Base-by-base conservation (phyloP, 2,888 invertebrate genomes). In the Ethmia dodecea region DNA sequence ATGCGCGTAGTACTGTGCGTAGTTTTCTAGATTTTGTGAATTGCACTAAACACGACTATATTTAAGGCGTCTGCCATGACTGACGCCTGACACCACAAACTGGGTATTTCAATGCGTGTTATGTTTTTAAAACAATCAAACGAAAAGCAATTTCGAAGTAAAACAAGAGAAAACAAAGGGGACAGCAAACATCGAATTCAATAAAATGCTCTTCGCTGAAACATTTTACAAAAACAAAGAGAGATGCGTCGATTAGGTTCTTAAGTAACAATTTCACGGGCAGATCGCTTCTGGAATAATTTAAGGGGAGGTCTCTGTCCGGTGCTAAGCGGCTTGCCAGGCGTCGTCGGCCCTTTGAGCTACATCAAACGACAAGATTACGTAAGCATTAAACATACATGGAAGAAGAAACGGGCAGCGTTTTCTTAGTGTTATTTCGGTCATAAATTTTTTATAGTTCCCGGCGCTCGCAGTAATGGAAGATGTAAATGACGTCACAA, bases 311-410 rank as follows among this genome's bases (percentile, higher is more conserved):
- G 39, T 43, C 20, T 33, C 22, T 35, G 33, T 14, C 26, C 45
- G 66, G 60, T 53, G 52, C 38, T 68, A 69, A 76, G 72, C 60
- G 52, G 56, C 66, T 64, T 62, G 42, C 40, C 45, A 71, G 70
- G 69, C 64, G 73, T 58, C 54, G 73, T 58, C 54, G 55, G 44
- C 43, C 50, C 66, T 70, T 68, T 64, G 61, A 65, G 45, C 48
- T 51, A 78, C 74, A 78, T 81, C 78, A 83, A 83, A 79, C 66
- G 65, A 24, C 45, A 38, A 64, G 68, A 73, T 68, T 71, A 67
- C 58, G 57, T 62, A 62, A 61, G 61, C 76, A 79, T 79, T 77
- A 79, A 79, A 79, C 78, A 79, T 74, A 78, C 74, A 75, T 70
- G 67, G 50, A 45, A 56, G 54, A 61, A 67, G 63, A 64, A 69